A percentile compares a stretch with the other conserved stretches of the same genome.
Conservation (phyloP, 2,797 vertebrate genomes). For the Epinephelus malabaricus region DNA sequence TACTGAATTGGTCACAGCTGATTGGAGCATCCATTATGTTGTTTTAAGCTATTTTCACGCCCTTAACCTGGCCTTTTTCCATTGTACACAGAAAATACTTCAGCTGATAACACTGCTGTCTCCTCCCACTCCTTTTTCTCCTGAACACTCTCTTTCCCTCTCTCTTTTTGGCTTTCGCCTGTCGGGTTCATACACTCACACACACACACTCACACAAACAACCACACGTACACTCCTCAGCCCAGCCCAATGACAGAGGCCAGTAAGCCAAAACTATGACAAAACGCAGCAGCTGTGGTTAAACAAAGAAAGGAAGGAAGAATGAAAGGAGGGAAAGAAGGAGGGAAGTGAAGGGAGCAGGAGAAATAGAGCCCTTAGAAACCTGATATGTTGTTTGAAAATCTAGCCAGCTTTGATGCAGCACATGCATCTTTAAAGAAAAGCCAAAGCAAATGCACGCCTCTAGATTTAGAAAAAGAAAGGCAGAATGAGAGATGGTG, state of each 20-base stretch:
- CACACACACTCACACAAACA: conserved; percentile 25
- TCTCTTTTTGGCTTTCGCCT: conserved; percentile 28
- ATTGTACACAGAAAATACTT: conserved; percentile 26
- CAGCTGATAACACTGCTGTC: conserved; percentile 30
- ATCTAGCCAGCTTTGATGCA: conserved; percentile 58
- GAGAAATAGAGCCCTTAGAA: conserved; percentile 48
- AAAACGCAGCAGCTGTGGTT: conserved; percentile 71
- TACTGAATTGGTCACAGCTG: conserved; percentile 16
- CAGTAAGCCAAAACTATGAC: conserved; percentile 59
- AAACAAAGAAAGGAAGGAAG: conserved; percentile 51
- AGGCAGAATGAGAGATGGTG: conserved; percentile 39
- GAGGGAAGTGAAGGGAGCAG: conserved; percentile 39
- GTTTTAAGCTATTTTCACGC: conserved; percentile 45
- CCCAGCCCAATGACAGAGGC: conserved; percentile 52
- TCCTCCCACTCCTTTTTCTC: conserved; percentile 4
- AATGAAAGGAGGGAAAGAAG: conserved; percentile 30
- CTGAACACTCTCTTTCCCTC: background rate
- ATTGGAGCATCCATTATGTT: conserved; percentile 47
- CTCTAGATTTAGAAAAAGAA: conserved; percentile 63
- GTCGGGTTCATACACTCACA: conserved; percentile 20
- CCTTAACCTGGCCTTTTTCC: conserved; percentile 26
- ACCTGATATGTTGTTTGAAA: conserved; percentile 65
- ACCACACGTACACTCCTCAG: conserved; percentile 31
- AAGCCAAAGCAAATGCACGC: conserved; percentile 65
- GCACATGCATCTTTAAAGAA: conserved; percentile 60